Evolutionary conservation across 2,888 invertebrate genomes (phyloP).

Genomic region (Netelia fuscicornis): DNA sequence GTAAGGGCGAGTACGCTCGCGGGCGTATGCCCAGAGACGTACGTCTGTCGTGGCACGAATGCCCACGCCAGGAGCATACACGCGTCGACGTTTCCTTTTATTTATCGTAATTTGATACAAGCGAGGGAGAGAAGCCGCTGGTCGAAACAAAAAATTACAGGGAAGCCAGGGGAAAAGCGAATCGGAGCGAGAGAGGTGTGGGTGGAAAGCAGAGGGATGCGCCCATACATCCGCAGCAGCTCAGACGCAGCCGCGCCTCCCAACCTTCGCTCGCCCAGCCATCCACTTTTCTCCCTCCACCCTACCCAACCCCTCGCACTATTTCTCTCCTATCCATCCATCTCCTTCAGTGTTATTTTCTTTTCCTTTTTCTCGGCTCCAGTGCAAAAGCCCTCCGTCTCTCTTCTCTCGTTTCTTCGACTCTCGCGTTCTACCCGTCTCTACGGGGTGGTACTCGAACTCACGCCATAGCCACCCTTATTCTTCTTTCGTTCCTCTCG

Average conservation of each 20-base stretch:
- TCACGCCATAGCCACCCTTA: slow-evolving; percentile 18
- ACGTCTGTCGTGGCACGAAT: slow-evolving; percentile 67
- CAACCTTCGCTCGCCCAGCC: slow-evolving; percentile 70
- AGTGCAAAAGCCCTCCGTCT: slow-evolving; percentile 49
- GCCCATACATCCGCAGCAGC: slow-evolving; percentile 81
- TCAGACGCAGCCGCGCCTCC: slow-evolving; percentile 82
- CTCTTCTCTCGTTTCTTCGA: slow-evolving; percentile 69
- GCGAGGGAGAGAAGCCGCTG: slow-evolving; percentile 64
- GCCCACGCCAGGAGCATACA: slow-evolving; percentile 73
- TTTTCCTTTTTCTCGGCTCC: slow-evolving; percentile 25
- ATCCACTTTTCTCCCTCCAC: slow-evolving; percentile 60
- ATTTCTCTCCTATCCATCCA: slow-evolving; percentile 71
- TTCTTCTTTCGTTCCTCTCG: slow-evolving; percentile 61
- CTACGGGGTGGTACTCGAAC: slow-evolving; percentile 40
- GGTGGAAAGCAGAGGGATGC: slow-evolving; percentile 73
- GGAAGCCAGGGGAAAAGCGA: slow-evolving; percentile 69
- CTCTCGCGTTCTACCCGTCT: slow-evolving; percentile 14
- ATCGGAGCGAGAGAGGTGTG: slow-evolving; percentile 65
- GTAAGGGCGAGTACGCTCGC: slow-evolving; percentile 45
- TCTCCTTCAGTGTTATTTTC: slow-evolving; percentile 66
- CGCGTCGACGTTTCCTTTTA: slow-evolving; percentile 79
- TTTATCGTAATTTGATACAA: slow-evolving; percentile 84
- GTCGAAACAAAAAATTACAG: slow-evolving; percentile 79
- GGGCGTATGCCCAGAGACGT: slow-evolving; percentile 69
- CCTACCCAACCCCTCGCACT: slow-evolving; percentile 64